phyloP scores from a whole-genome alignment of 2,888 invertebrate genomes.

The Herminia tarsipennalis region DNA sequence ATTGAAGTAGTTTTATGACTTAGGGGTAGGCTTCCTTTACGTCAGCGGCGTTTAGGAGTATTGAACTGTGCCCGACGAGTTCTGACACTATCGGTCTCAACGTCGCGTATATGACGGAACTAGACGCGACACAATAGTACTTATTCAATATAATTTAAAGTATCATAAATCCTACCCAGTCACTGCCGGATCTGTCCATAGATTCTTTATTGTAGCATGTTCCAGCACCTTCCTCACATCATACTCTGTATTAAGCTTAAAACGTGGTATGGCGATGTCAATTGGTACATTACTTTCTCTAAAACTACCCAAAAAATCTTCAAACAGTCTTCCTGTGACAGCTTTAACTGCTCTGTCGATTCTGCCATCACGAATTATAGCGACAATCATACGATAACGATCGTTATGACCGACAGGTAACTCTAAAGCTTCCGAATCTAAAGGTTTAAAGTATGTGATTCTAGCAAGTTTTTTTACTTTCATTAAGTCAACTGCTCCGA shows the following conservation, averaged over 20 bases:
- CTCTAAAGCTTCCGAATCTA: neutral
- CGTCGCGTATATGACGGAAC: too few relatives aligned
- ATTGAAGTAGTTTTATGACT: too few relatives aligned
- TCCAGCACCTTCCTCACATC: constrained; percentile 2
- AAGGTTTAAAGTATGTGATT: neutral
- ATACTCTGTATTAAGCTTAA: neutral
- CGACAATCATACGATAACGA: constrained; percentile 5
- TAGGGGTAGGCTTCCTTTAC: too few relatives aligned
- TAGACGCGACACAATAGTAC: too few relatives aligned
- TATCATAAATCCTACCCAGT: constrained; percentile 9
- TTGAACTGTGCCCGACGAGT: too few relatives aligned
- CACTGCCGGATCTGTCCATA: neutral
- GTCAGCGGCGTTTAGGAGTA: too few relatives aligned
- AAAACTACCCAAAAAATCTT: neutral
- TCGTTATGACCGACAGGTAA: constrained; percentile 3
- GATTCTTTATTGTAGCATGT: neutral
- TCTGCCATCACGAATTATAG: neutral
- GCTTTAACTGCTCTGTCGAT: neutral
- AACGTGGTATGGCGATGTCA: constrained; percentile 7
- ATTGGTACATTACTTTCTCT: neutral
- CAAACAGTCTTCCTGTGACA: neutral
- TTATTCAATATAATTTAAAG: neutral
- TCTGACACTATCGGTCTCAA: too few relatives aligned
- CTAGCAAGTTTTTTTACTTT: constrained; percentile 4
- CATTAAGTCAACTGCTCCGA: constrained; percentile 9